Base-by-base conservation (phyloP, 2,113 vertebrate genomes). In the Mohoua ochrocephala region DNA sequence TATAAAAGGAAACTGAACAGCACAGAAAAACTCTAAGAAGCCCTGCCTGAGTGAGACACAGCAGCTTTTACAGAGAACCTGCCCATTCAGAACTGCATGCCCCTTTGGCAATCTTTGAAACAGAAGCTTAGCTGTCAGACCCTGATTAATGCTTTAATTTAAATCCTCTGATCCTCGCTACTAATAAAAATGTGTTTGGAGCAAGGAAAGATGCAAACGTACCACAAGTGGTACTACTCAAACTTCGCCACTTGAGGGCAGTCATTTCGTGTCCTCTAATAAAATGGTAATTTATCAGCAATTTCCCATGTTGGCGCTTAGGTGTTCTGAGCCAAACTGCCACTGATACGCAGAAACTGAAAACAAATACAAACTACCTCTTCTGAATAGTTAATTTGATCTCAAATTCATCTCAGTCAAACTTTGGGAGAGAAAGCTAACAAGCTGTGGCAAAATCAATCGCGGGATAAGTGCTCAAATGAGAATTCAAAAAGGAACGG, bases 241-340 rank as follows among this genome's bases (percentile, higher is more conserved):
- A 5, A 16, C 42, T 71, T 93, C 50, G 69, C 97, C 97, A 87
- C 96, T 24, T 91, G 97, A 96, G 93, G 95, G 95, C 97, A 97
- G 89, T 49, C 54, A 75, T 82, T 91, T 57, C 91, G 53, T 77
- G 61, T 84, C 45, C 76, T 33, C 57, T 41, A 80, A 49, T 33
- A 49, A 86, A 85, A 81, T 10, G 27, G 15, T 14, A 21, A 4
- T 6, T 60, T 4, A 6, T 31, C 7, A 65, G 61, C 60, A 22
- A 13, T 49, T 75, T 44, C 65, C 39, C n/a, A 6, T 1, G 20
- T 10, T 27, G n/a, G 73, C 63, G 67, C 28, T 45, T 19, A 4
- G 18, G n/a, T 50, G 33, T 3, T 75, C 69, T 15, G 30, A 49
- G 39, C 11, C 45, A 15, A 50, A 39, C 28, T 35, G 47, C 10